Evolutionary conservation across 2,797 vertebrate species (phyloP).

Genomic region (Gymnothorax reevesii): DNA sequence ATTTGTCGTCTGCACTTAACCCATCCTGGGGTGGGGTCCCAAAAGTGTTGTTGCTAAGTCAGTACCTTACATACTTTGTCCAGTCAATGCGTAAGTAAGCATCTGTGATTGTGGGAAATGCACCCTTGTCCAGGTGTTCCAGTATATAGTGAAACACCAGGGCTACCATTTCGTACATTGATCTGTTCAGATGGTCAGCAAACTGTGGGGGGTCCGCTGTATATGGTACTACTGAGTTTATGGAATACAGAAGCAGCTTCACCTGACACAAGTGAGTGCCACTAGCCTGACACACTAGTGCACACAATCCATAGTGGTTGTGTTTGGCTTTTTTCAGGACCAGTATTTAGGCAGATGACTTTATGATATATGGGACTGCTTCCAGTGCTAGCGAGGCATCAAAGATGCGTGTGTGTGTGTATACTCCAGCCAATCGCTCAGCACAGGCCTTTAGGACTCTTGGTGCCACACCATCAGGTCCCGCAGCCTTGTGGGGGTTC

Average conservation of each 20-base stretch:
- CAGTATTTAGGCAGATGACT: neutral
- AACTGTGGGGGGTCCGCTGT: neutral
- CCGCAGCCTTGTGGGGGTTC: no score
- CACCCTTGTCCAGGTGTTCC: neutral
- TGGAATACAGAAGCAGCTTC: neutral
- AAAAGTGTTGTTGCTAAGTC: no score
- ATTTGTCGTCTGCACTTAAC: no score
- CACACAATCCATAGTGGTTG: constrained; percentile 6
- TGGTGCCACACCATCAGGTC: no score
- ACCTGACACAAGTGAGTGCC: neutral
- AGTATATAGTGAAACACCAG: neutral
- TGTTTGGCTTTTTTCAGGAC: neutral
- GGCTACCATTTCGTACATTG: neutral
- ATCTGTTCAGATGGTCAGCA: neutral
- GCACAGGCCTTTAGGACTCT: no score
- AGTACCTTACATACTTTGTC: no score
- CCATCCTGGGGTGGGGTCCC: no score
- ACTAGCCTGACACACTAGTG: neutral
- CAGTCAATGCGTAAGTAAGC: no score
- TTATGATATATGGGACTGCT: neutral
- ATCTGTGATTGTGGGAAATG: no score
- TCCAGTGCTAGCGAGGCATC: neutral
- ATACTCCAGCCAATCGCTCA: no score
- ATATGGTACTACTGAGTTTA: neutral
- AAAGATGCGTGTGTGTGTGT: no score